A percentile compares a stretch with the other conserved stretches of the same genome.
Evolutionary conservation across 2,797 vertebrate genomes (phyloP).

Genomic region (Jordanella pulchra): DNA sequence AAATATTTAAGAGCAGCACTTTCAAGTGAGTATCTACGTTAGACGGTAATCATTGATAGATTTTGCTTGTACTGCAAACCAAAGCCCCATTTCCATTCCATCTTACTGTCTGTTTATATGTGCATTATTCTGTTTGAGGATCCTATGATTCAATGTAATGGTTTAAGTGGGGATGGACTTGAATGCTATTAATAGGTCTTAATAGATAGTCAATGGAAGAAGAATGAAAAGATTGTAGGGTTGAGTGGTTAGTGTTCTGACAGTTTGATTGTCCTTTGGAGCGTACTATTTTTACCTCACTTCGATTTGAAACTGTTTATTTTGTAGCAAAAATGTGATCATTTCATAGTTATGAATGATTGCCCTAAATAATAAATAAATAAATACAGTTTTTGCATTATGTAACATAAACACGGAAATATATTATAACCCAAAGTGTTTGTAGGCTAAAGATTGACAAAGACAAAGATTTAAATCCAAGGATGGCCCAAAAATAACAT

Average conservation of each 20-base stretch:
- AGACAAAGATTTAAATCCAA: too few relatives aligned
- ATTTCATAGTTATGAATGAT: not conserved
- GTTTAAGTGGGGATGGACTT: slow-evolving; percentile 14
- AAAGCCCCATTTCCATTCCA: slow-evolving; percentile 18
- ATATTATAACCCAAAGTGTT: not conserved
- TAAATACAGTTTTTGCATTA: not conserved
- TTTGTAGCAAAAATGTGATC: not conserved
- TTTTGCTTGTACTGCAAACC: slow-evolving; percentile 28
- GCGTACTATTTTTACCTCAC: slow-evolving; percentile 1
- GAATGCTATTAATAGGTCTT: not conserved
- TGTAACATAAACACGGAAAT: not conserved
- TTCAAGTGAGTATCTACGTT: slow-evolving; percentile 12
- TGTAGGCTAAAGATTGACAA: not conserved
- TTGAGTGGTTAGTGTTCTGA: slow-evolving; percentile 15
- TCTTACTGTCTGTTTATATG: slow-evolving; percentile 18
- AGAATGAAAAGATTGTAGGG: slow-evolving; percentile 1
- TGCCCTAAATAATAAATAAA: not conserved
- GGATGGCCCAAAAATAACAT: too few relatives aligned
- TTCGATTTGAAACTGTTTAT: slow-evolving; percentile 7
- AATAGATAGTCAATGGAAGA: slow-evolving; percentile 10
- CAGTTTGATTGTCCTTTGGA: not conserved
- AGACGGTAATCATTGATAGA: slow-evolving; percentile 50
- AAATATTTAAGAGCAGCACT: slow-evolving; percentile 24
- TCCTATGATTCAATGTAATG: slow-evolving; percentile 7
- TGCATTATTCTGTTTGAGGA: too few relatives aligned